These are phyloP conservation scores for Portevinia maculata DNA, from an alignment of 2,888 invertebrate genomes.

Conservation along the genomic window DNA sequence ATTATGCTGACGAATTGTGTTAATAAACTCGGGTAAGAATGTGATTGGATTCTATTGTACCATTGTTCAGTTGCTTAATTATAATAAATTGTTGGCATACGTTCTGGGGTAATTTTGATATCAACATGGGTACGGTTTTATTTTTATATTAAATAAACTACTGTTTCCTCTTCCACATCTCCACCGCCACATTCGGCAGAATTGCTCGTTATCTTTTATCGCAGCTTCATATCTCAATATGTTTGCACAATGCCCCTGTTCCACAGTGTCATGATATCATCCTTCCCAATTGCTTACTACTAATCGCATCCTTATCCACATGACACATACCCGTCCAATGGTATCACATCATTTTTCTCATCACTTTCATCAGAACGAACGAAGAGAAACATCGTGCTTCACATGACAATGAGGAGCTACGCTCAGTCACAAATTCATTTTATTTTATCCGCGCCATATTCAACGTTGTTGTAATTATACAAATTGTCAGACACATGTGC, in stretches of 20 bases:
- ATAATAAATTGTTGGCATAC: too few relatives aligned
- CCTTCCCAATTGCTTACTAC: background rate
- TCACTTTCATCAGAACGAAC: background rate
- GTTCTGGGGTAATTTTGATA: too few relatives aligned
- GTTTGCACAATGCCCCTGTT: conserved; percentile 3
- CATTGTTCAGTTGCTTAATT: too few relatives aligned
- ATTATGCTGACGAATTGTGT: too few relatives aligned
- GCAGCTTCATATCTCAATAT: conserved; percentile 1
- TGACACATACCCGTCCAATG: background rate
- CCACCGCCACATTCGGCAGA: too few relatives aligned
- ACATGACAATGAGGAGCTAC: background rate
- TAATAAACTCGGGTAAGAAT: too few relatives aligned
- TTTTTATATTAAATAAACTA: too few relatives aligned
- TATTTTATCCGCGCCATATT: background rate
- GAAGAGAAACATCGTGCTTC: background rate
- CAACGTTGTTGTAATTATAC: conserved; percentile 7
- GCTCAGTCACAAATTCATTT: conserved; percentile 9
- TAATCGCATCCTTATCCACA: conserved; percentile 10
- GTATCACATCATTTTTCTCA: background rate
- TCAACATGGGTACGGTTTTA: too few relatives aligned
- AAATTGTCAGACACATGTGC: background rate
- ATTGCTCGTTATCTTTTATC: background rate
- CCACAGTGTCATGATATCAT: conserved; percentile 20
- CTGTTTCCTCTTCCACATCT: too few relatives aligned
- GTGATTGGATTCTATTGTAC: too few relatives aligned